Evolutionary conservation across 2,797 vertebrate genomes (phyloP).

Genomic region (Etheostoma perlongum): DNA sequence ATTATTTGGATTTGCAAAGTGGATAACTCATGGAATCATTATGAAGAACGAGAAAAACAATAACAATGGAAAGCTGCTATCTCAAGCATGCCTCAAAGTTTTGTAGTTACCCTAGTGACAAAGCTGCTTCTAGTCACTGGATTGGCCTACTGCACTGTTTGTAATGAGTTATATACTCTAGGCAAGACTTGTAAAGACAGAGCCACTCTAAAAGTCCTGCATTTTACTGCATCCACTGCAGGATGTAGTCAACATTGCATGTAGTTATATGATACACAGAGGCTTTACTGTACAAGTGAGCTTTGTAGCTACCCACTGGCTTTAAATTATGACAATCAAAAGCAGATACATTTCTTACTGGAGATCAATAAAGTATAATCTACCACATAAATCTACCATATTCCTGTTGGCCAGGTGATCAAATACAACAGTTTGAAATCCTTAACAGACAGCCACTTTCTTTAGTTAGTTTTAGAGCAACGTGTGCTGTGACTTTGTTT

Average conservation of each 20-base stretch:
- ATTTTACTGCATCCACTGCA: not conserved
- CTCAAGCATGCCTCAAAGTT: not conserved
- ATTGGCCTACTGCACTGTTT: not conserved
- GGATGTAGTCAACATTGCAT: not conserved
- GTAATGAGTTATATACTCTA: not conserved
- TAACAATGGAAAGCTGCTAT: not conserved
- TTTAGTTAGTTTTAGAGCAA: not conserved
- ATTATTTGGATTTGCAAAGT: not conserved
- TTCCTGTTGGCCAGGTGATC: too few relatives aligned
- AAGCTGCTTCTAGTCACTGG: not conserved
- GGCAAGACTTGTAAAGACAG: not conserved
- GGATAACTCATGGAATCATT: slow-evolving; percentile 21
- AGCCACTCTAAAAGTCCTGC: not conserved
- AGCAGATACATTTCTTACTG: not conserved
- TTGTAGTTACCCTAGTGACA: not conserved
- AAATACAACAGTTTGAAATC: not conserved
- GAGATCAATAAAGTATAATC: slow-evolving; percentile 5
- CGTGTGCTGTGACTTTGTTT: not conserved
- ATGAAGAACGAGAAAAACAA: not conserved
- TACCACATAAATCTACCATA: not conserved
- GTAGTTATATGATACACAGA: not conserved
- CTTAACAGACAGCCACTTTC: not conserved
- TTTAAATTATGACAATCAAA: not conserved
- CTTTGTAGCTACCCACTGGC: not conserved
- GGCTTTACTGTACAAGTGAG: not conserved